phyloP scores from a whole-genome alignment of 2,113 vertebrate genomes.

The Mesitornis unicolor region DNA sequence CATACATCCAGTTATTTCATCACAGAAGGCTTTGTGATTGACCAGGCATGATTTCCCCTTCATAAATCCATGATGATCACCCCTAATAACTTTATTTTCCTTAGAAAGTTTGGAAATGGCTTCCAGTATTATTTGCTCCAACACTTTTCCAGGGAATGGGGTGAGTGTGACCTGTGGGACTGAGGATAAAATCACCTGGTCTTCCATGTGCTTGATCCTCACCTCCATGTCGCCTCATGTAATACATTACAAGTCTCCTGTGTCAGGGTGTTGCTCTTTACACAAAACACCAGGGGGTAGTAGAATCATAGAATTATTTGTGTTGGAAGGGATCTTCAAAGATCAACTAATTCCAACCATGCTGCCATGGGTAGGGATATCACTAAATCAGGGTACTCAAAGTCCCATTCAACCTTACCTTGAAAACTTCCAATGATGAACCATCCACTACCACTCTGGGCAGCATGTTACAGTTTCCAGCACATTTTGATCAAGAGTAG shows the following conservation, averaged over 20 bases:
- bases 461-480: not conserved
- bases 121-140: not conserved
- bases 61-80: not conserved
- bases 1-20: not conserved
- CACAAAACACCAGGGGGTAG: rapidly evolving
- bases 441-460: not conserved
- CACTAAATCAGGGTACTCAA: not conserved
- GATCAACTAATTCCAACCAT: not conserved
- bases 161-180: rapidly evolving
- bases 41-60: not conserved
- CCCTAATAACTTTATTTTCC: not conserved
- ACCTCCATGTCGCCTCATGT: not conserved
- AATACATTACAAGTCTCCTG: not conserved
- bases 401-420: not conserved
- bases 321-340: not conserved
- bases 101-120: not conserved
- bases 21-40: not conserved
- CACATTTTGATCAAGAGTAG: not conserved
- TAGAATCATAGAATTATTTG: not conserved
- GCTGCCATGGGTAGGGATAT: no score
- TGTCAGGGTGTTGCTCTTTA: not conserved
- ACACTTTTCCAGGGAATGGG: not conserved
- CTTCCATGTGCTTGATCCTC: not conserved
- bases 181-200: not conserved
- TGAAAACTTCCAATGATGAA: not conserved